phyloP scores from a whole-genome alignment of 1,140 invertebrate species.

The Pentalonia nigronervosa region DNA sequence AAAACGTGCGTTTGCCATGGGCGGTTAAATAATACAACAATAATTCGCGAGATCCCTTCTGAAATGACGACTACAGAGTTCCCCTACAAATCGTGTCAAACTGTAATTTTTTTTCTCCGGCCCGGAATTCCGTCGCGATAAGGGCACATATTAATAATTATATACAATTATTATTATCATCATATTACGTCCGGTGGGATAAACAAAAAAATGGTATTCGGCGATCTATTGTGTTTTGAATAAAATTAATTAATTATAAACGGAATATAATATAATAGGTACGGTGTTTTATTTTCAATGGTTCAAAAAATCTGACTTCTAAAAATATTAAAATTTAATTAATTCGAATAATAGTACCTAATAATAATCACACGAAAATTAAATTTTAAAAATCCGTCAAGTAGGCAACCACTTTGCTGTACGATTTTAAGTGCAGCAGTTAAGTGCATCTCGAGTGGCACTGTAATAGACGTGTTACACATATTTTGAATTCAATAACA shows the following conservation, averaged over 20 bases:
- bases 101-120: background rate
- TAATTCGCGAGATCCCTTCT: background rate
- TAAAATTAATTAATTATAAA: background rate
- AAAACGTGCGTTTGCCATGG: background rate
- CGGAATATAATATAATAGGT: background rate
- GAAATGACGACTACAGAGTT: background rate
- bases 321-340: no score
- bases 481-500: no score
- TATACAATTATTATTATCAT: background rate
- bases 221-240: background rate
- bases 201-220: background rate
- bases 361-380: no score
- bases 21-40: background rate
- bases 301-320: background rate
- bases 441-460: no score
- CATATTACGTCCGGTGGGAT: background rate
- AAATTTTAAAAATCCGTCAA: no score
- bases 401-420: no score
- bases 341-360: no score
- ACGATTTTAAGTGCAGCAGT: no score
- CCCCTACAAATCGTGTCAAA: background rate
- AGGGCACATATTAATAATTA: background rate
- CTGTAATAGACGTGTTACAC: no score
- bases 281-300: background rate
- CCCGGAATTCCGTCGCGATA: background rate